These are phyloP conservation scores for Nematostella vectensis DNA, from an alignment of 92 coral and sea anemone genomes.

Conservation along the genomic window DNA sequence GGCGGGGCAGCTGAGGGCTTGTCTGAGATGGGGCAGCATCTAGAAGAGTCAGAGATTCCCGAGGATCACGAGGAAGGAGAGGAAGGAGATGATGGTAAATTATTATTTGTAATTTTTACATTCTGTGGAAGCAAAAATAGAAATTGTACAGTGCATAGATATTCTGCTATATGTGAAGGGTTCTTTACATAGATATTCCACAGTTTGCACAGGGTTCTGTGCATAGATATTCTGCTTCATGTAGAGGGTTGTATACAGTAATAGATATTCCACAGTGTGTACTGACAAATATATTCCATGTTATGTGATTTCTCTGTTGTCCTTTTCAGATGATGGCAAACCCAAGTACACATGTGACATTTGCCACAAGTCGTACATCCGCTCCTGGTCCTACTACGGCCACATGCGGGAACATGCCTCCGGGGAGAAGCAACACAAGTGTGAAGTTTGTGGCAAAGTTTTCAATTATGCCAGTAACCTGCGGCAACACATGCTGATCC, in stretches of 20 bases:
- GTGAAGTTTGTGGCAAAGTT: conserved; percentile 91
- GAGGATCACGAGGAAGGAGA: conserved; percentile 29
- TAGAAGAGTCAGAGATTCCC: conserved; percentile 22
- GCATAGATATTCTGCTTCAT: no score
- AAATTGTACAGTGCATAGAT: no score
- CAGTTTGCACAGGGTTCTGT: no score
- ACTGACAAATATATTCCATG: no score
- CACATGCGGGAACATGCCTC: conserved; percentile 99
- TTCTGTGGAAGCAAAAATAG: no score
- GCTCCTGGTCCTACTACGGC: conserved; percentile 97
- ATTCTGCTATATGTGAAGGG: no score
- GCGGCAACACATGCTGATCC: conserved; percentile 95
- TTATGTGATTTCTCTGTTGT: no score
- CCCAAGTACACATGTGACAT: conserved; percentile 98
- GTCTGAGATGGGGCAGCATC: conserved; percentile 33
- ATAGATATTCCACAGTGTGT: no score
- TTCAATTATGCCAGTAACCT: conserved; percentile 98
- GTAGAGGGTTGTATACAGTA: no score
- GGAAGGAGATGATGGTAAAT: conserved; percentile 44
- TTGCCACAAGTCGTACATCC: conserved; percentile 93
- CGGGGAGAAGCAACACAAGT: conserved; percentile 96
- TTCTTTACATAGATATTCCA: no score
- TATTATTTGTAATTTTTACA: neutral
- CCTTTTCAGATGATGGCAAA: conserved; percentile 69
- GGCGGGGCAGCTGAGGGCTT: conserved; percentile 37